Evolutionary conservation across 92 coral and sea anemone genomes (phyloP).

Genomic region (Anthopleura xanthogrammica): DNA sequence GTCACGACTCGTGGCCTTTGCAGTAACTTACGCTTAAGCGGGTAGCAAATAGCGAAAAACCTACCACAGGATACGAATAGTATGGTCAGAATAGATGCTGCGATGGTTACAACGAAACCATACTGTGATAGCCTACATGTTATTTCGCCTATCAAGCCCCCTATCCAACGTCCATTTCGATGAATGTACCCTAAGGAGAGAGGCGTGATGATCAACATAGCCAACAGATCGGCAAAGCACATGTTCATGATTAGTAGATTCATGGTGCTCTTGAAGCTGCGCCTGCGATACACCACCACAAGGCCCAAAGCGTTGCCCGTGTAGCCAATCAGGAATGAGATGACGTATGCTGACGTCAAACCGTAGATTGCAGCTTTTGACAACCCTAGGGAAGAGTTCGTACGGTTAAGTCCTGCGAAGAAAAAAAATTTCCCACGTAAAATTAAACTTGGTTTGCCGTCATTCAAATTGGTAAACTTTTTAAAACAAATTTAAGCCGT

Average conservation of each 20-base stretch:
- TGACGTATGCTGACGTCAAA: conserved; percentile 46
- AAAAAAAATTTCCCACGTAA: not conserved
- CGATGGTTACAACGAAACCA: conserved; percentile 50
- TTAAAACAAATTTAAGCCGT: too few relatives aligned
- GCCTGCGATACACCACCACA: conserved; percentile 56
- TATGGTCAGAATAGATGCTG: conserved; percentile 62
- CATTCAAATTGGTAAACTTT: too few relatives aligned
- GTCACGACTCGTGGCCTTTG: conserved; percentile 53
- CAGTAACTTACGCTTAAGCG: conserved; percentile 48
- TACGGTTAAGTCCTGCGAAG: not conserved
- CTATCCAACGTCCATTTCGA: conserved; percentile 29
- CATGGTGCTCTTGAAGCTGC: conserved; percentile 53
- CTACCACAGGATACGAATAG: conserved; percentile 62
- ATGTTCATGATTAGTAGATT: conserved; percentile 62
- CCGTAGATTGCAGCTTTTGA: not conserved
- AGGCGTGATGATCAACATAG: conserved; percentile 50
- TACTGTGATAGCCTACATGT: conserved; percentile 51
- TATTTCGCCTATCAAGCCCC: conserved; percentile 46
- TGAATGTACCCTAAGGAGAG: conserved; percentile 29
- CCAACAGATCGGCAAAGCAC: conserved; percentile 57
- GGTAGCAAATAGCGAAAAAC: conserved; percentile 62
- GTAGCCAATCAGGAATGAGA: conserved; percentile 49
- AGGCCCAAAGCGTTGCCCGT: conserved; percentile 62
- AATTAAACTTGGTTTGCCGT: too few relatives aligned
- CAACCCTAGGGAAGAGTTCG: not conserved